Evolutionary conservation across 1,140 invertebrate genomes (phyloP).

Genomic region (Calosoma granatense): DNA sequence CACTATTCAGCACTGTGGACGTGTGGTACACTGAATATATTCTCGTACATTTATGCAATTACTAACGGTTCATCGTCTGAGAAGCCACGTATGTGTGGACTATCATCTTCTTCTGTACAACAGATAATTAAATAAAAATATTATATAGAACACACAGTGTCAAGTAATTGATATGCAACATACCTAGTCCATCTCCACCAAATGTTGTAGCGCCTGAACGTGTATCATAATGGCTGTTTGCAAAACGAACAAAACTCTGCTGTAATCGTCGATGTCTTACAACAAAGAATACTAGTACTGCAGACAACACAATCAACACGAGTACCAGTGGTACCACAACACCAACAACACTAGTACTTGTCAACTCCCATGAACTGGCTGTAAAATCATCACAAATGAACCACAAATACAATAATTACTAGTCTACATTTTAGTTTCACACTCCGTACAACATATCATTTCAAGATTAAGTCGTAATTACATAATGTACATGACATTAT

Average conservation of each 20-base stretch:
- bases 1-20: slow-evolving; percentile 1
- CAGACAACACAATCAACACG: slow-evolving; percentile 46
- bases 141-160: slow-evolving; percentile 2
- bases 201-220: slow-evolving; percentile 78
- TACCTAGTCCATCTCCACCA: slow-evolving; percentile 56
- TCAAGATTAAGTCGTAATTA: too few relatives aligned
- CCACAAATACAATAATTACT: not conserved
- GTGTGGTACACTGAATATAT: slow-evolving; percentile 2
- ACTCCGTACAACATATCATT: too few relatives aligned
- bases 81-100: slow-evolving; percentile 79
- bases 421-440: not conserved
- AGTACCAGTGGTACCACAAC: slow-evolving; percentile 37
- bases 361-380: slow-evolving; percentile 7
- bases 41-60: slow-evolving; percentile 67
- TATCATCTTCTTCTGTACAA: slow-evolving; percentile 71
- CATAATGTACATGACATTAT: too few relatives aligned
- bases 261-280: slow-evolving; percentile 64
- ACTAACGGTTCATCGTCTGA: slow-evolving; percentile 90
- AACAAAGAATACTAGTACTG: slow-evolving; percentile 52
- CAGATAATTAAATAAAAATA: slow-evolving; percentile 19
- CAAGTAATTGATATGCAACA: too few relatives aligned
- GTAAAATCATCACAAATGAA: slow-evolving; percentile 11
- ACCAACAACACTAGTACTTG: slow-evolving; percentile 28
- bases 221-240: slow-evolving; percentile 78
- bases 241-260: slow-evolving; percentile 68